Percentiles rank a stretch among this genome's conserved stretches.
phyloP scores from a whole-genome alignment of 2,797 vertebrate species.

The Melopsittacus undulatus region DNA sequence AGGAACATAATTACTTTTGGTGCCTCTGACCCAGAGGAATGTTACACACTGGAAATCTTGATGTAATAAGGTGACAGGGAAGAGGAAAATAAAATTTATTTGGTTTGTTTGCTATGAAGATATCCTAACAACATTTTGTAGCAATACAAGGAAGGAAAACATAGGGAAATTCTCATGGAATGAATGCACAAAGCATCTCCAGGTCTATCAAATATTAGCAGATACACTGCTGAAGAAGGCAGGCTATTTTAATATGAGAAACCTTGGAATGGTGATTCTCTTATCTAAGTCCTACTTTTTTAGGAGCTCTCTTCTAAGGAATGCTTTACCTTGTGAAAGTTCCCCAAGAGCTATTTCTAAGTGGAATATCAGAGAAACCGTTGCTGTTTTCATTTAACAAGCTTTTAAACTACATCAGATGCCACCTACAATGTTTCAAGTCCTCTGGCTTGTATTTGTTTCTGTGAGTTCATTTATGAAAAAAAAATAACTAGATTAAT shows the following conservation, averaged over 20 bases:
- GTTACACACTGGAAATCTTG: neutral
- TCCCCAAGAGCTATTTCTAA: neutral
- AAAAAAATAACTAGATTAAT: neutral
- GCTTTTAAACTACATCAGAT: neutral
- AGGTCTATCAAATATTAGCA: neutral
- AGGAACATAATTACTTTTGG: neutral
- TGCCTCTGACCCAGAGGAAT: neutral
- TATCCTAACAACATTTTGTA: neutral
- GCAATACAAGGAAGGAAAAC: neutral
- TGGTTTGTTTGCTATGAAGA: neutral
- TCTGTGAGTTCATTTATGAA: neutral
- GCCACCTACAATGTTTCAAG: neutral
- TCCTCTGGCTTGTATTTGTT: neutral
- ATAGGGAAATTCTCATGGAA: neutral
- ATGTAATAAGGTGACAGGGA: neutral
- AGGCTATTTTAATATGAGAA: neutral
- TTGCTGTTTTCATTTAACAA: neutral
- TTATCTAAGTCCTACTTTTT: neutral
- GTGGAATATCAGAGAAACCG: neutral
- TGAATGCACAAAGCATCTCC: neutral
- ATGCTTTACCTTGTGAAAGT: neutral
- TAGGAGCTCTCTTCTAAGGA: neutral
- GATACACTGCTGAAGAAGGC: neutral
- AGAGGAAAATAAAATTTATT: neutral
- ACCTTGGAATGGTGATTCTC: neutral